Evolutionary conservation across 1,140 invertebrate genomes (phyloP), one percentile per base, ranked within the genome.

Genomic region (Cyclina sinensis): DNA sequence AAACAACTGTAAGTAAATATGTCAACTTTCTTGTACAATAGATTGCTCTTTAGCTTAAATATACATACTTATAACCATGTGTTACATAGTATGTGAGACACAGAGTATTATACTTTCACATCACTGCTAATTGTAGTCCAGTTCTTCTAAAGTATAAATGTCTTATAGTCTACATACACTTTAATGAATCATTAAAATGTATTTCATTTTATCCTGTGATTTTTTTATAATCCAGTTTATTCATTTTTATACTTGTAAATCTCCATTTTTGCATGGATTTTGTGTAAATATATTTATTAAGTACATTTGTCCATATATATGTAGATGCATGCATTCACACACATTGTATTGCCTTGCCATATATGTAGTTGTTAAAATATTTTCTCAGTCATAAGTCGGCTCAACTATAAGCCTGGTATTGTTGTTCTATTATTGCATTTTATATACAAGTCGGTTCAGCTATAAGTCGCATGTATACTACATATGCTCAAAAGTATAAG

Each of bases 281-380:
- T 70, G 65, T 70, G 65, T 70, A 70, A 35, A 70, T 70, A 70
- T 70, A 70, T 70, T 70, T 70, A 70, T 70, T 70, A 37, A 27
- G 37, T 70, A 39, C 65, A 70, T 70, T 70, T 70, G 35, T 14
- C 32, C 35, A 70, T 70, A 70, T 70, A 70, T 65, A 70, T 70
- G 21, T 70, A 70, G 32, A 70, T 70, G 35, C 35, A 70, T 70
- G 35, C 65, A 37, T 11, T 30, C 65, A 37, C 65, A 70, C 14
- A 16, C 65, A 27, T 16, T 70, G 18, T 70, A 37, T 70, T 70
- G 65, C 65, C 32, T 70, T 39, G 32, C 30, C n/a, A 7, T 70
- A 37, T 27, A 37, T 65, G 32, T 65, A 65, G 51, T 21, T 7
- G 18, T 16, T 57, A 11, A 57, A 21, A 5, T 62, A n/a, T 62